Percentiles rank a stretch among this genome's conserved stretches.
Conservation (phyloP, 2,113 vertebrate genomes). For the Chaetorhynchus papuensis region DNA sequence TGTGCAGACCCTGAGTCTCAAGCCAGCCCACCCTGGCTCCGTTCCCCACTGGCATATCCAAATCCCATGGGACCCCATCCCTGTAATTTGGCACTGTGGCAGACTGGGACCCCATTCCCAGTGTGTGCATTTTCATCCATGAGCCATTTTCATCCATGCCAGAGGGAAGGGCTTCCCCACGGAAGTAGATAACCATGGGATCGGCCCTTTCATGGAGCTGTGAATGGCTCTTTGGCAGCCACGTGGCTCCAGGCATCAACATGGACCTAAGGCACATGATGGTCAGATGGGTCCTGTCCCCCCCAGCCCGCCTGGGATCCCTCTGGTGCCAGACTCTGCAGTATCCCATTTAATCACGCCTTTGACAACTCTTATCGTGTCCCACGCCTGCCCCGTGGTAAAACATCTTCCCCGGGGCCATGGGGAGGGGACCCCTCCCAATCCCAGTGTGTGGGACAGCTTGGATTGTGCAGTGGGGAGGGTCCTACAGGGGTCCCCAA, state of each 20-base stretch:
- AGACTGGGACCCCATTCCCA: neutral
- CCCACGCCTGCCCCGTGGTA: accelerated
- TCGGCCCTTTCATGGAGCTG: neutral
- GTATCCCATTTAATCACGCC: accelerated
- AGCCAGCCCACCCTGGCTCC: neutral
- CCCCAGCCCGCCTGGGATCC: neutral
- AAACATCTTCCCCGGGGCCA: neutral
- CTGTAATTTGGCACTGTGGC: neutral
- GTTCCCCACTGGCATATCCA: neutral
- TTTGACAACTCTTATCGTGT: accelerated
- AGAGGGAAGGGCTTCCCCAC: neutral
- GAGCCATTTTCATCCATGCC: neutral
- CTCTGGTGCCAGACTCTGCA: neutral
- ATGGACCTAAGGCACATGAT: slow-evolving; percentile 19
- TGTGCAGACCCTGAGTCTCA: neutral
- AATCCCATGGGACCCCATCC: neutral
- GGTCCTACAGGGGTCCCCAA: neutral
- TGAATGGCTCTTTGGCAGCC: slow-evolving; percentile 25
- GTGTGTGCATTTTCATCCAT: too few species aligned
- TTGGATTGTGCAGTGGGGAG: too few species aligned
- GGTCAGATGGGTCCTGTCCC: neutral
- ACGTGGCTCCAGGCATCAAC: slow-evolving; percentile 25
- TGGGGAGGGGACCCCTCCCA: neutral
- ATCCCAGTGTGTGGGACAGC: neutral
- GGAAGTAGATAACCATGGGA: neutral